Conservation (phyloP, 2,888 invertebrate species). For the Eudemis profundana region DNA sequence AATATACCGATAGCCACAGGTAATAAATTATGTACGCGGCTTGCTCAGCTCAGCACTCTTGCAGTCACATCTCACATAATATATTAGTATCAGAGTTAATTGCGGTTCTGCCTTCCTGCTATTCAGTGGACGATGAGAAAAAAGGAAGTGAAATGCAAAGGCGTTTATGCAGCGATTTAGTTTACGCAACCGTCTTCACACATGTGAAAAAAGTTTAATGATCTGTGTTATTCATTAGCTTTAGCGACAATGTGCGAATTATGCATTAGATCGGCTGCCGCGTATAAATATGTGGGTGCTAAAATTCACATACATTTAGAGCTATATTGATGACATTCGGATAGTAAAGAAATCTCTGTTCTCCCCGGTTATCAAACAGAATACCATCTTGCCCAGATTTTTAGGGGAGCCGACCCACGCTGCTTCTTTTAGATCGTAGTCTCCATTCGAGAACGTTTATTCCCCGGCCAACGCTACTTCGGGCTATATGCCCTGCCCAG, state of each 20-base stretch:
- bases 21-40: constrained; percentile 25
- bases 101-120: constrained; percentile 34
- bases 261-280: background rate
- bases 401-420: too few species aligned
- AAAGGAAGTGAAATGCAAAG: constrained; percentile 41
- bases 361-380: too few species aligned
- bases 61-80: constrained; percentile 37
- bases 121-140: constrained; percentile 33
- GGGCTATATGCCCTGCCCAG: too few species aligned
- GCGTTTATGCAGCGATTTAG: constrained; percentile 29
- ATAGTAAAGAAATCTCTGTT: too few species aligned
- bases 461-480: too few species aligned
- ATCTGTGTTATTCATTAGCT: constrained; percentile 19
- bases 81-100: constrained; percentile 31
- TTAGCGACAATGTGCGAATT: constrained; percentile 26
- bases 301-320: background rate
- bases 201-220: constrained; percentile 33
- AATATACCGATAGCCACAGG: constrained; percentile 20
- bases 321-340: background rate
- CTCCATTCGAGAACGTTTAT: too few species aligned
- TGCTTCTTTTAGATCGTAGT: too few species aligned
- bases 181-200: constrained; percentile 32
- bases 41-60: constrained; percentile 7
- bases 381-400: too few species aligned
- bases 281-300: constrained; percentile 1